Percentiles rank a stretch among this genome's conserved stretches.
Evolutionary conservation across 1,140 invertebrate genomes (phyloP).

Genomic region (Popillia japonica): DNA sequence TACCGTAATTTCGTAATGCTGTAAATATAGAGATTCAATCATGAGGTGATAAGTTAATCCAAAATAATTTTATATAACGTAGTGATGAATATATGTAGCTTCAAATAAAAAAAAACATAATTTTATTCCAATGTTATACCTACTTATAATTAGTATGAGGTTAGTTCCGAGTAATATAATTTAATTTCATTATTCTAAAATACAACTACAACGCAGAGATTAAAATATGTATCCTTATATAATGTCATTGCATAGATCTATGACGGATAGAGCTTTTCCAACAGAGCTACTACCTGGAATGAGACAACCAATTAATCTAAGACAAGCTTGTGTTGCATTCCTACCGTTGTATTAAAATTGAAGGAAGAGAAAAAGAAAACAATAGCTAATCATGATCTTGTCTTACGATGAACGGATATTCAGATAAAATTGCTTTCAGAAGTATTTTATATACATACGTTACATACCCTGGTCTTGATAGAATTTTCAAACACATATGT

Average conservation of each 20-base stretch:
- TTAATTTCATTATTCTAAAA: too few species aligned
- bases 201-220: too few species aligned
- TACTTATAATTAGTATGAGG: too few species aligned
- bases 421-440: background rate
- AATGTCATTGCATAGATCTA: too few species aligned
- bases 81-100: too few species aligned
- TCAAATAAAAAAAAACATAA: too few species aligned
- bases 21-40: background rate
- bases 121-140: too few species aligned
- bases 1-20: background rate
- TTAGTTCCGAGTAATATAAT: too few species aligned
- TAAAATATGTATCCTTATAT: too few species aligned
- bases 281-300: background rate
- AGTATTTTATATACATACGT: background rate
- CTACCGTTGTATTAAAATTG: slow-evolving; percentile 7
- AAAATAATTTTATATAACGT: background rate
- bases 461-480: background rate
- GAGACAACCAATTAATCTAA: background rate
- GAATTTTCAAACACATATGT: background rate
- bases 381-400: slow-evolving; percentile 11
- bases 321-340: background rate
- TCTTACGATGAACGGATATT: background rate
- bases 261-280: too few species aligned
- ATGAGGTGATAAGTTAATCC: background rate
- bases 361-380: background rate